Base-by-base conservation (phyloP, 2,113 vertebrate species). In the Penelope pileata region DNA sequence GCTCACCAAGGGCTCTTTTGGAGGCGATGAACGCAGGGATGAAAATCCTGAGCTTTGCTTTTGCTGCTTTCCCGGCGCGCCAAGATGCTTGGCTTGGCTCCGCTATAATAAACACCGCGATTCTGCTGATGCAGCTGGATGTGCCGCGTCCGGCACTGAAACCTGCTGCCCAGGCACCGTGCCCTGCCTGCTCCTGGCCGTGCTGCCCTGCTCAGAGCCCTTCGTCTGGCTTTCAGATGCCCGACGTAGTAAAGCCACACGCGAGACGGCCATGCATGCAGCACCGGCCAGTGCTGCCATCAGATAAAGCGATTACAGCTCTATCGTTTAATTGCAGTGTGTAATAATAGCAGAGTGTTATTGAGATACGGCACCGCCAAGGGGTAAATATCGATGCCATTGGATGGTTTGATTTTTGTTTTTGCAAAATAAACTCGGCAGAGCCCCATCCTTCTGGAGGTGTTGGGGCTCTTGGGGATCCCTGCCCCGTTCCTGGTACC, bases 1-100 rank as follows among this genome's bases (percentile, higher is more conserved):
- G 40, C 12, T n/a, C 43, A 2, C 12, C 40, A 42, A 3, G 21
- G 54, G 38, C 58, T 56, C 40, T 77, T 72, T 29, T 4, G n/a
- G 75, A 66, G 67, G 36, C 0, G 0, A 26, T 3, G n/a, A 36
- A 45, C 0, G 0, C 1, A 13, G 1, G 47, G 23, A 16, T 73
- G 42, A 58, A 89, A 90, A 50, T 3, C 24, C 22, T 14, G 23
- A 12, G 0, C 9, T 27, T n/a, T 32, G 19, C 6, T 50, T 59
- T 7, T 7, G 29, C 10, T 8, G 66, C 60, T 90, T 69, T 60
- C 22, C 29, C 1, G 2, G 17, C 45, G 4, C 3, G 1, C 29
- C 2, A 7, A 47, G 53, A 7, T 1, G 4, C 15, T 1, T 1
- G 40, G 29, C 4, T 76, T 11, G 0, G 16, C 27, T 36, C 29